Evolutionary conservation across 2,797 vertebrate genomes (phyloP).

Genomic region (Lepilemur septentrionalis): DNA sequence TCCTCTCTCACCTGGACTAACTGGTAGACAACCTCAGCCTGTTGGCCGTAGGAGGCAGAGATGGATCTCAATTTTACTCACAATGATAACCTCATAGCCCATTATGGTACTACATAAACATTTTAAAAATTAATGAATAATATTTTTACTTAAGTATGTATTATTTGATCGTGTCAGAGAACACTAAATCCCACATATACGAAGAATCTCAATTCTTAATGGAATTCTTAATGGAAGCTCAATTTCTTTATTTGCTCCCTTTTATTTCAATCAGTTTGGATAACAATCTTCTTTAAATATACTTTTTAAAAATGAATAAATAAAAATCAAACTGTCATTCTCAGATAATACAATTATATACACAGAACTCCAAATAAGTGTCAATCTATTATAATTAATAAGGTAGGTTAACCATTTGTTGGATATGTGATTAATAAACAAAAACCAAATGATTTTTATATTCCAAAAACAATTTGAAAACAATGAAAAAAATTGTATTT

Average conservation of each 20-base stretch:
- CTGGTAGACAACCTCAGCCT: neutral
- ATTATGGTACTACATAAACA: neutral
- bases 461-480: constrained; percentile 14
- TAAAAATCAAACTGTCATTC: neutral
- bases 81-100: neutral
- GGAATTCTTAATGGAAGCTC: neutral
- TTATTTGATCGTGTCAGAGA: neutral
- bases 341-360: neutral
- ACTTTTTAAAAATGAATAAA: neutral
- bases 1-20: neutral
- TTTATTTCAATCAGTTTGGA: constrained; percentile 24
- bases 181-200: neutral
- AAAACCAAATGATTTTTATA: neutral
- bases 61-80: neutral
- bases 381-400: constrained; percentile 17
- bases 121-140: constrained; percentile 10
- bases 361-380: constrained; percentile 10
- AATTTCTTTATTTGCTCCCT: neutral
- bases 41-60: neutral
- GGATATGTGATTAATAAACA: constrained; percentile 28
- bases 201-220: neutral
- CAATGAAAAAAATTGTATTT: constrained; percentile 12
- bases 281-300: constrained; percentile 4
- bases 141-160: neutral
- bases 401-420: constrained; percentile 24